Base-by-base conservation (phyloP, 2,888 invertebrate species). In the Pasiphila rectangulata region DNA sequence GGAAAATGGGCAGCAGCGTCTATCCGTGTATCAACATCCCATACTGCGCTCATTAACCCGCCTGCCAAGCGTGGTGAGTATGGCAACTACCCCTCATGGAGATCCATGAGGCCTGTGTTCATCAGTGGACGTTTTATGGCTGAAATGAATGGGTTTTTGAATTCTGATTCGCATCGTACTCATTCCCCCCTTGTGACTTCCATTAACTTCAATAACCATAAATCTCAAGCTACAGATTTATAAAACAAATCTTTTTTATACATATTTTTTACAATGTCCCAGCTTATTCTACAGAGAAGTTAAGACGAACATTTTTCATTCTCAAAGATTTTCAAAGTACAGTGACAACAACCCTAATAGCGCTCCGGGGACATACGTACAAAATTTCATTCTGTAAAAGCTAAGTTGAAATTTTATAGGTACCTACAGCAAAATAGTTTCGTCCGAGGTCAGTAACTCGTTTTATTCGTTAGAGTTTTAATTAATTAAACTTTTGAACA, bases 301-400 rank as follows among this genome's bases (percentile, higher is more conserved):
- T 46, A 21, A 25, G 16, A 27, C 20, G 15, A 30, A 46, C 17
- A 51, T 40, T 50, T 41, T 34, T 42, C 37, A 38, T 50, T 38
- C 34, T 21, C 23, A 27, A 43, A 46, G 13, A 30, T 32, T 42
- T 37, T 12, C n/a, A 24, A 20, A 24, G 36, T 24, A 29, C 23
- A 38, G 44, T 48, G 37, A 51, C 51, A 38, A 46, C 48, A 30
- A 44, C 29, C 32, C 43, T 55, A 55, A 58, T 49, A 37, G 45
- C 52, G 21, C 56, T 36, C 44, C 3, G 30, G 49, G 47, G 57
- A 37, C 23, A 40, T 49, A 40, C 39, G 41, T 46, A 51, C 52
- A 49, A 57, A 57, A 55, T 57, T 58, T 52, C 36, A 52, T 51
- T 52, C 49, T 30, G 15, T 24, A 44, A 46, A 38, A 55, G 36